A percentile compares a stretch with the other conserved stretches of the same genome.
These are phyloP conservation scores for Toxostoma redivivum DNA, from an alignment of 2,113 vertebrate species.

Conservation along the genomic window DNA sequence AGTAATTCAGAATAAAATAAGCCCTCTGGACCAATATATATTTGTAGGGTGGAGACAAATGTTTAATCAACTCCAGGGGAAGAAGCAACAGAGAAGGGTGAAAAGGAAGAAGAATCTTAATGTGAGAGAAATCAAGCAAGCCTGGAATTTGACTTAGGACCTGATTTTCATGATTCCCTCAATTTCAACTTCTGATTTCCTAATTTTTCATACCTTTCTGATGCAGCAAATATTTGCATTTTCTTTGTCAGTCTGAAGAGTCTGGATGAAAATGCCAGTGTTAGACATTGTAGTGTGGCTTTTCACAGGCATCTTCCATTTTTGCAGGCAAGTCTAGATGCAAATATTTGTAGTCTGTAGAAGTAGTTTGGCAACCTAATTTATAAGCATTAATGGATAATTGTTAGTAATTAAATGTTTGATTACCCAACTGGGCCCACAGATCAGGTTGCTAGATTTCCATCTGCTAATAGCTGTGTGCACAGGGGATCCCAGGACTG, in stretches of 20 bases:
- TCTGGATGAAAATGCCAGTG: rapidly evolving
- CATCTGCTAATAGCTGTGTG: slow-evolving; percentile 35
- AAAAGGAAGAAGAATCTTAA: not conserved
- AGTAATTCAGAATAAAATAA: slow-evolving; percentile 1
- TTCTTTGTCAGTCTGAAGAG: not conserved
- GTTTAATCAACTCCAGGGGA: not conserved
- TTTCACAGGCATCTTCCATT: not conserved
- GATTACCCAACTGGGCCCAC: slow-evolving; percentile 52
- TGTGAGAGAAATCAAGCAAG: not conserved
- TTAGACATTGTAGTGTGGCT: not conserved
- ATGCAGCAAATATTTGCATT: not conserved
- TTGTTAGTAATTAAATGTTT: slow-evolving; percentile 61
- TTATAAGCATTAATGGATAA: slow-evolving; percentile 61
- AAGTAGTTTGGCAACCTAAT: slow-evolving; percentile 44
- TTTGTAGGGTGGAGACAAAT: not conserved
- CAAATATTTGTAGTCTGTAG: slow-evolving; percentile 47
- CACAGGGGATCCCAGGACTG: not conserved
- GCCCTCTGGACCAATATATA: not conserved
- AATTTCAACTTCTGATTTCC: not conserved
- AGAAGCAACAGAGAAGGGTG: not conserved
- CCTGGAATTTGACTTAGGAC: not conserved
- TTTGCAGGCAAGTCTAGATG: not conserved
- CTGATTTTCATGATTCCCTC: not conserved
- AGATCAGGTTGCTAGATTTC: slow-evolving; percentile 42
- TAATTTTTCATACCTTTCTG: not conserved